Evolutionary conservation across 2,797 vertebrate species (phyloP).

Genomic region (Rhabdomys pumilio): DNA sequence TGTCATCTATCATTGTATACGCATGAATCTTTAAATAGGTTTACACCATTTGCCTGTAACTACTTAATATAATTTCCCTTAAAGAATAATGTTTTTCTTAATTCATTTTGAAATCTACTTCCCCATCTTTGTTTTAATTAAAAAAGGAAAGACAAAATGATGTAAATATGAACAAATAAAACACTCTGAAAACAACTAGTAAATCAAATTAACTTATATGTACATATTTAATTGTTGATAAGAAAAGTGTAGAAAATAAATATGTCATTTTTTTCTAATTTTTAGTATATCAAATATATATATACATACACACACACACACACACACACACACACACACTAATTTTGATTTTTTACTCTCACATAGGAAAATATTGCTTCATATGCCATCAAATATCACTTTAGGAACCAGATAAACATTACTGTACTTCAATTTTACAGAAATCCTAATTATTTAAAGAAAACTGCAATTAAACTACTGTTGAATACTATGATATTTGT

Average conservation of each 20-base stretch:
- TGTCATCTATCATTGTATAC: constrained; percentile 38
- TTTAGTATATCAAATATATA: background rate
- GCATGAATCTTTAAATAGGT: constrained; percentile 58
- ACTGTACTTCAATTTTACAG: background rate
- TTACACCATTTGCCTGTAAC: background rate
- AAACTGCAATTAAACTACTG: background rate
- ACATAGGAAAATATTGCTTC: background rate
- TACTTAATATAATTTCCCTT: background rate
- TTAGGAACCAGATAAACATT: background rate
- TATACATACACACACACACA: no score
- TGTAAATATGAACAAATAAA: constrained; percentile 33
- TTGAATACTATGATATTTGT: background rate
- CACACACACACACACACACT: no score
- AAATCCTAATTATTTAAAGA: background rate
- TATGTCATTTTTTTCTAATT: background rate
- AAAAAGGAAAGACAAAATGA: background rate
- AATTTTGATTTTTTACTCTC: background rate
- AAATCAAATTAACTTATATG: background rate
- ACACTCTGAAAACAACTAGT: background rate
- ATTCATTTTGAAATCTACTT: background rate
- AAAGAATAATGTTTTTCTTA: constrained; percentile 37
- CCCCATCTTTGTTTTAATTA: background rate
- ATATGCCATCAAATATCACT: background rate
- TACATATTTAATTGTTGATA: background rate
- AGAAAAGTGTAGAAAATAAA: background rate